Conservation (phyloP, 2,797 vertebrate species). For the Coranthus polyacanthus region DNA sequence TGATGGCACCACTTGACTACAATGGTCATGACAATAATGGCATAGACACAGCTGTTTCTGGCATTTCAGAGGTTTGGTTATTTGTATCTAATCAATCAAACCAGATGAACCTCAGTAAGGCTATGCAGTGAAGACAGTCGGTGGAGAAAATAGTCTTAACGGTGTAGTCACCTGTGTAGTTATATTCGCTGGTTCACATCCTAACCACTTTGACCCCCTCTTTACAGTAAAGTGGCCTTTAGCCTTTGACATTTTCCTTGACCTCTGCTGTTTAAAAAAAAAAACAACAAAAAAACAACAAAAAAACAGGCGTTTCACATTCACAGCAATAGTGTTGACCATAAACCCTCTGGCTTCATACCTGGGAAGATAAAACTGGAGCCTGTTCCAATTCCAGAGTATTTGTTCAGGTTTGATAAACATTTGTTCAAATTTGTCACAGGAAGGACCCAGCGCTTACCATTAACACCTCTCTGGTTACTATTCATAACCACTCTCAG, state of each 20-base stretch:
- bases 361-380: constrained; percentile 62
- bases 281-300: constrained; percentile 53
- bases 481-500: constrained; percentile 71
- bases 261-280: too few relatives aligned
- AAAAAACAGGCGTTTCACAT: constrained; percentile 57
- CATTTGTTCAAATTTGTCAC: constrained; percentile 70
- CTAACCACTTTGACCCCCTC: constrained; percentile 34
- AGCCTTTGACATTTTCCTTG: constrained; percentile 57
- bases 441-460: constrained; percentile 65
- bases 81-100: constrained; percentile 69
- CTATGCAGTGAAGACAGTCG: constrained; percentile 72
- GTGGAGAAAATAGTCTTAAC: constrained; percentile 53
- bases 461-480: constrained; percentile 66
- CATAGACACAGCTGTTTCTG: constrained; percentile 53
- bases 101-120: constrained; percentile 72
- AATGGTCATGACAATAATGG: constrained; percentile 45
- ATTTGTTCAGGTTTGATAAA: constrained; percentile 62
- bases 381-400: constrained; percentile 54
- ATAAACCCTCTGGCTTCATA: constrained; percentile 55
- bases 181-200: constrained; percentile 55
- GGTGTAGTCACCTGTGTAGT: constrained; percentile 53
- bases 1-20: constrained; percentile 63
- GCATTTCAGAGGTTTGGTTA: constrained; percentile 67
- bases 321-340: constrained; percentile 77
- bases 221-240: constrained; percentile 55